Evolutionary conservation across 2,888 invertebrate genomes (phyloP).

Genomic region (Eilema sororculum): DNA sequence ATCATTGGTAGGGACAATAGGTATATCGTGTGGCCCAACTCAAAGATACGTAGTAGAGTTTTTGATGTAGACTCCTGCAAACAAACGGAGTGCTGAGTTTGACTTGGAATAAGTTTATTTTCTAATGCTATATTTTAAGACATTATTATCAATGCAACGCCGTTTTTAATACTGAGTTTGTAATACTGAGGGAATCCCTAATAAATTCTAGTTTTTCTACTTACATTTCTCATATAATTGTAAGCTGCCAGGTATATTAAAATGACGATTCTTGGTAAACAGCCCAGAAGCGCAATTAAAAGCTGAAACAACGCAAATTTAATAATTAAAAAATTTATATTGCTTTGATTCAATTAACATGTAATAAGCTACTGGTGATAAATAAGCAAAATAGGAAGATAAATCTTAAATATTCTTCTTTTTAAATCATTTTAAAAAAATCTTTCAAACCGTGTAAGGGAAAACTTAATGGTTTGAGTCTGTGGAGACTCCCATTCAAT

Average conservation of each 20-base stretch:
- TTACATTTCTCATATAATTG: slow-evolving; percentile 6
- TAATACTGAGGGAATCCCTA: too few species aligned
- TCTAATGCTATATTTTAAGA: not conserved
- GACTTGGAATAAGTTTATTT: not conserved
- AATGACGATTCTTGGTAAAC: not conserved
- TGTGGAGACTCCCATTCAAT: too few species aligned
- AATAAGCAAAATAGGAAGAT: too few species aligned
- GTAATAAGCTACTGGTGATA: too few species aligned
- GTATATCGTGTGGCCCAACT: not conserved
- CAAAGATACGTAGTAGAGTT: not conserved
- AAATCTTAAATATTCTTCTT: too few species aligned
- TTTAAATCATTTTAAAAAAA: too few species aligned
- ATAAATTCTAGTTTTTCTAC: not conserved
- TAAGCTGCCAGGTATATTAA: slow-evolving; percentile 2
- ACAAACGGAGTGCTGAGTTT: not conserved
- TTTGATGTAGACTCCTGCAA: slow-evolving; percentile 1
- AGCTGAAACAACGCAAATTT: slow-evolving; percentile 6
- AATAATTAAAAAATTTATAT: too few species aligned
- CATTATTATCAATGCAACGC: too few species aligned
- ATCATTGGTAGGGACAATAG: slow-evolving; percentile 2
- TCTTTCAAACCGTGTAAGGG: too few species aligned
- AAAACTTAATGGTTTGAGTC: too few species aligned
- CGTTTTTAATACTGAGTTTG: too few species aligned
- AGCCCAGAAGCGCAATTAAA: not conserved
- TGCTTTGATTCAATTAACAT: too few species aligned